phyloP scores from a whole-genome alignment of 2,113 vertebrate genomes.

The Cinclus mexicanus region DNA sequence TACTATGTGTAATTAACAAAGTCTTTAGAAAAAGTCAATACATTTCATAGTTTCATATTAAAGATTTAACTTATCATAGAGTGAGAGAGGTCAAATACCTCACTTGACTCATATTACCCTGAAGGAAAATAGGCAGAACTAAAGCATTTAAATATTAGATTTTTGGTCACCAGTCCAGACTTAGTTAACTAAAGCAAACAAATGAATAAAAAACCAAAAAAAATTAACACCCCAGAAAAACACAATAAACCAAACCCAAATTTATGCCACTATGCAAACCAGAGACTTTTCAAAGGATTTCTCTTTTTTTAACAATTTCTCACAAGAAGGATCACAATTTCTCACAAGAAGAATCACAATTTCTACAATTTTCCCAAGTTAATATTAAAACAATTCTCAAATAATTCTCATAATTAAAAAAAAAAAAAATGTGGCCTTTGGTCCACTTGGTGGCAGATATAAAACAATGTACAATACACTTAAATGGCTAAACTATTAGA shows the following conservation, averaged over 20 bases:
- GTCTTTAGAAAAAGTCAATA: background rate
- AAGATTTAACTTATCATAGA: background rate
- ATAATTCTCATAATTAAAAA: background rate
- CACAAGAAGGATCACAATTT: background rate
- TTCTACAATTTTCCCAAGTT: background rate
- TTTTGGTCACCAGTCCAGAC: background rate
- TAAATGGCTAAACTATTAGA: background rate
- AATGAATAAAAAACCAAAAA: background rate
- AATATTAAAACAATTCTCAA: background rate
- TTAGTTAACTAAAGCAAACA: background rate
- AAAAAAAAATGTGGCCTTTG: background rate
- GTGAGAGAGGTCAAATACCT: background rate
- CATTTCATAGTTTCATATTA: background rate
- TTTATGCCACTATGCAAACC: background rate
- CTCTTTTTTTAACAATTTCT: background rate
- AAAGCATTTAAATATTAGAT: background rate
- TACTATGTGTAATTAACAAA: background rate
- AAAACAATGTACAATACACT: background rate
- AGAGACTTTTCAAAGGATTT: background rate
- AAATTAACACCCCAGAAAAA: background rate
- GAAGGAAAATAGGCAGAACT: background rate
- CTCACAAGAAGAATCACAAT: background rate
- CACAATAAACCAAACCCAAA: background rate
- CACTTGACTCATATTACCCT: rapidly evolving
- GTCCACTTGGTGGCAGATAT: background rate